These are phyloP conservation scores for Apis laboriosa DNA, from an alignment of 1,140 invertebrate species.

Conservation along the genomic window DNA sequence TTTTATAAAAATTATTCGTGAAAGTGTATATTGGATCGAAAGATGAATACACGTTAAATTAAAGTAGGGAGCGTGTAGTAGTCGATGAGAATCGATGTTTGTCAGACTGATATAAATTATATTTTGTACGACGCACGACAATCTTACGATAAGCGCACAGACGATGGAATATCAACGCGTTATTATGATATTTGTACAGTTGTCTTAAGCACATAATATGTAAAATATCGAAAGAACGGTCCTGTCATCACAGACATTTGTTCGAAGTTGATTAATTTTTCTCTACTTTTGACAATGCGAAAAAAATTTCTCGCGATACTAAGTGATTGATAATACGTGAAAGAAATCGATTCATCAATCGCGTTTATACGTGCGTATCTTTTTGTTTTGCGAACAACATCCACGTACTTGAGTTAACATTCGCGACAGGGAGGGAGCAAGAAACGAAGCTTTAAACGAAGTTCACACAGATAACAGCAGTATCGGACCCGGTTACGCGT, in stretches of 20 bases:
- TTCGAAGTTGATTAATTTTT: not conserved
- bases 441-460: conserved; percentile 5
- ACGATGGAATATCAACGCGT: conserved; percentile 36
- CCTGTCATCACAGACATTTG: not conserved
- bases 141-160: conserved; percentile 46
- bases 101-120: conserved; percentile 38
- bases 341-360: conserved; percentile 6
- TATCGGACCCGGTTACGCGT: not conserved
- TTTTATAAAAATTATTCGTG: too few species aligned
- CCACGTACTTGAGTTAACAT: conserved; percentile 41
- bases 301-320: not conserved
- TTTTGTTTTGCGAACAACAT: not conserved
- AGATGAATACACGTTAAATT: not conserved
- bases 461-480: conserved; percentile 28
- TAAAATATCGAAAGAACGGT: not conserved
- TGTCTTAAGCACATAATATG: conserved; percentile 39
- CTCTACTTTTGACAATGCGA: not conserved
- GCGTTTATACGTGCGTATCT: not conserved
- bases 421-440: not conserved
- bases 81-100: conserved; percentile 30
- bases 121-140: conserved; percentile 21
- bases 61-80: not conserved
- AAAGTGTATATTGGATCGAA: too few species aligned
- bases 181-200: conserved; percentile 56
- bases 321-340: not conserved